phyloP scores from a whole-genome alignment of 2,797 vertebrate species.

The Epinephelus awoara region DNA sequence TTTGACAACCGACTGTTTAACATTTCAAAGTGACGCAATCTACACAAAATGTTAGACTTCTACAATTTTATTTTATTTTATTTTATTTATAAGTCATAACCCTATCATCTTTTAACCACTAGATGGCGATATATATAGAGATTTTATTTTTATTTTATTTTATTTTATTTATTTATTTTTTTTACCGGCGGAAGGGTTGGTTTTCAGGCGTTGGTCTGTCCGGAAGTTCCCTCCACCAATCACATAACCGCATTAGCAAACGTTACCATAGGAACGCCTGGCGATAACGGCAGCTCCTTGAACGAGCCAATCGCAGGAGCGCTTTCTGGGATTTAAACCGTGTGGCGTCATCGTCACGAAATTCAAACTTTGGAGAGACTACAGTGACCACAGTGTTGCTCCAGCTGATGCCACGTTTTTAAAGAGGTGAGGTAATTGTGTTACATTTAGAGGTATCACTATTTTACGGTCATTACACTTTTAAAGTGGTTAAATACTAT shows the following conservation, averaged over 20 bases:
- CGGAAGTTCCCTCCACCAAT: conserved; percentile 69
- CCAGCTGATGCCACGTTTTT: not conserved
- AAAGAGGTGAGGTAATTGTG: conserved; percentile 14
- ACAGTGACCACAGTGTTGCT: fast-evolving
- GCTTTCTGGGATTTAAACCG: conserved; percentile 72
- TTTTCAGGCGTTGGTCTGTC: not conserved
- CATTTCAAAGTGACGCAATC: not conserved
- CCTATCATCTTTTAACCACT: not conserved
- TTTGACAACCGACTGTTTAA: not conserved
- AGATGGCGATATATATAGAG: conserved; percentile 52
- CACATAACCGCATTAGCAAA: conserved; percentile 18
- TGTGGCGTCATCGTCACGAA: conserved; percentile 21
- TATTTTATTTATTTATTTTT: too few relatives aligned
- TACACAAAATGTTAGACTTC: not conserved
- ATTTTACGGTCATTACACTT: not conserved
- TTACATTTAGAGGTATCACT: not conserved
- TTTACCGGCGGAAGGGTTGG: fast-evolving
- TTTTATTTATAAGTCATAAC: not conserved
- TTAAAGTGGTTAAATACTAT: not conserved
- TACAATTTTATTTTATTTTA: not conserved
- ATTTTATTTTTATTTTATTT: not conserved
- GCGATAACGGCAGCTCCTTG: conserved; percentile 20
- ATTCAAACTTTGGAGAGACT: conserved; percentile 48
- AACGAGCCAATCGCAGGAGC: conserved; percentile 72
- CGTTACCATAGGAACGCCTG: conserved; percentile 16